Conservation (phyloP, 2,888 invertebrate genomes). For the Athrips mouffetella region DNA sequence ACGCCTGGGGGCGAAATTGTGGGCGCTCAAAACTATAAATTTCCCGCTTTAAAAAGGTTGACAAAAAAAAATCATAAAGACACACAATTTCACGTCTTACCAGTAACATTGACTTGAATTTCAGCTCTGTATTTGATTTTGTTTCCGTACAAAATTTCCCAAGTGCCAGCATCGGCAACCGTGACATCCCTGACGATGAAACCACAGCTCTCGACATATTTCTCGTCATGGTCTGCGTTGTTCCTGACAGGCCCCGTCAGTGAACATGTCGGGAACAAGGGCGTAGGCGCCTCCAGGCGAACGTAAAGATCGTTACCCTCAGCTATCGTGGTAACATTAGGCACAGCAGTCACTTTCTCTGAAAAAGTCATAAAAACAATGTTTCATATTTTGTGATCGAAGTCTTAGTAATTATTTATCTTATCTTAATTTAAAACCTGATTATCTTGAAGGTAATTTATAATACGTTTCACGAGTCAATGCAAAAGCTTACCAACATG, state of each 20-base stretch:
- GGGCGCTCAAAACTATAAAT: too few relatives aligned
- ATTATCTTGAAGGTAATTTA: too few relatives aligned
- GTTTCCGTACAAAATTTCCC: constrained; percentile 52
- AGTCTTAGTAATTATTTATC: too few relatives aligned
- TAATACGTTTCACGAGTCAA: too few relatives aligned
- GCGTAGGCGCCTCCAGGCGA: constrained; percentile 39
- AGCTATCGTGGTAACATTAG: constrained; percentile 33
- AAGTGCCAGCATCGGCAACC: constrained; percentile 38
- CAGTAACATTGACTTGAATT: constrained; percentile 41
- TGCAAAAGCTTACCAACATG: too few relatives aligned
- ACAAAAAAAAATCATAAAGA: neutral
- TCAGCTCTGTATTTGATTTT: constrained; percentile 40
- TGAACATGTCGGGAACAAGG: constrained; percentile 42
- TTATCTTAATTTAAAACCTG: too few relatives aligned
- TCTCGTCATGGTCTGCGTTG: constrained; percentile 31
- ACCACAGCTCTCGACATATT: constrained; percentile 40
- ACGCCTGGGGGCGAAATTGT: too few relatives aligned
- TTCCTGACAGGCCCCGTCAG: constrained; percentile 38
- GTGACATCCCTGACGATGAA: constrained; percentile 40
- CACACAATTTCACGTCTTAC: constrained; percentile 32
- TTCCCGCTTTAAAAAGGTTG: neutral
- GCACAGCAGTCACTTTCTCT: constrained; percentile 44
- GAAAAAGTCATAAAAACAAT: constrained; percentile 32
- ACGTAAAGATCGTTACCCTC: constrained; percentile 49
- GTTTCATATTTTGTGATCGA: too few relatives aligned